These are phyloP conservation scores for human (Homo sapiens) DNA, from an alignment of 2,113 vertebrate genomes.

Conservation along the genomic window GRCh38 chr7:142564001-142564500, in stretches of 20 bases:
- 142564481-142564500: neutral
- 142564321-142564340: neutral
- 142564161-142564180: fast-evolving
- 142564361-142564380: no score
- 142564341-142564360: neutral
- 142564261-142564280: neutral
- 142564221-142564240: conserved; percentile 56
- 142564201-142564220: neutral
- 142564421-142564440: neutral
- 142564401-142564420: neutral
- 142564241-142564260: neutral
- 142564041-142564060: neutral
- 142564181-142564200: conserved; percentile 24
- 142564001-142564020: neutral
- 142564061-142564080: neutral
- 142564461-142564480: neutral
- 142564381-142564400: neutral
- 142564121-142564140: neutral
- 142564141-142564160: fast-evolving
- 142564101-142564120: fast-evolving
- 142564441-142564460: neutral
- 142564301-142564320: fast-evolving
- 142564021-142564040: neutral
- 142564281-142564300: neutral
- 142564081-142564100: neutral